A percentile compares a stretch with the other conserved stretches of the same genome.
Conservation (phyloP, 2,797 vertebrate species). For the Craterocephalus amniculus region DNA sequence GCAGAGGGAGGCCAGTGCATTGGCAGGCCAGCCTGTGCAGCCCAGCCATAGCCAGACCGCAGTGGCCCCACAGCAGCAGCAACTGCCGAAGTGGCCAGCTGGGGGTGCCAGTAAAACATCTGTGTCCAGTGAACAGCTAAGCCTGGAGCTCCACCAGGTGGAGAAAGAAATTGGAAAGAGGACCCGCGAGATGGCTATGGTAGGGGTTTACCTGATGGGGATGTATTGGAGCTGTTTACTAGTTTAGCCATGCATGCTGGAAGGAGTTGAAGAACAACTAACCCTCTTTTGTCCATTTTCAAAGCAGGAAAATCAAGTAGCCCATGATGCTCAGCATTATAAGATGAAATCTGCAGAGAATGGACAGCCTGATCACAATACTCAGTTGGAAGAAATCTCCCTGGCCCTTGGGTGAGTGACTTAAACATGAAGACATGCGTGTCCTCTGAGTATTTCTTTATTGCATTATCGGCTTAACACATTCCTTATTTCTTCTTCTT, state of each 20-base stretch:
- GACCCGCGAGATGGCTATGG: constrained; percentile 95
- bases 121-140: constrained; percentile 96
- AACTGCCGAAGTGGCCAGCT: constrained; percentile 87
- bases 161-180: constrained; percentile 98
- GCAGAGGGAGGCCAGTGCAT: constrained; percentile 90
- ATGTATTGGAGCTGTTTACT: neutral
- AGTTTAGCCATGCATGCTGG: neutral
- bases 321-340: constrained; percentile 92
- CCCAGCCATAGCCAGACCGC: constrained; percentile 65
- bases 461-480: neutral
- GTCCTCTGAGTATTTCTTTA: neutral
- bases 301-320: constrained; percentile 90
- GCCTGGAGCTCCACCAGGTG: constrained; percentile 96
- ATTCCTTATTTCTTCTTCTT: constrained; percentile 1
- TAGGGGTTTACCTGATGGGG: constrained; percentile 68
- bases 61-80: constrained; percentile 55
- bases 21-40: constrained; percentile 85
- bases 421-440: neutral
- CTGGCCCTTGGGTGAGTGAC: constrained; percentile 88
- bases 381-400: constrained; percentile 90
- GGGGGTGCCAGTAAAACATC: constrained; percentile 75
- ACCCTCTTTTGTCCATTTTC: constrained; percentile 16
- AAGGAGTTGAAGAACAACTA: constrained; percentile 1
- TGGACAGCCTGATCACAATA: constrained; percentile 92
- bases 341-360: constrained; percentile 93